These are phyloP conservation scores for Alligator mississippiensis DNA, from an alignment of 2,113 vertebrate genomes.

Conservation along the genomic window DNA sequence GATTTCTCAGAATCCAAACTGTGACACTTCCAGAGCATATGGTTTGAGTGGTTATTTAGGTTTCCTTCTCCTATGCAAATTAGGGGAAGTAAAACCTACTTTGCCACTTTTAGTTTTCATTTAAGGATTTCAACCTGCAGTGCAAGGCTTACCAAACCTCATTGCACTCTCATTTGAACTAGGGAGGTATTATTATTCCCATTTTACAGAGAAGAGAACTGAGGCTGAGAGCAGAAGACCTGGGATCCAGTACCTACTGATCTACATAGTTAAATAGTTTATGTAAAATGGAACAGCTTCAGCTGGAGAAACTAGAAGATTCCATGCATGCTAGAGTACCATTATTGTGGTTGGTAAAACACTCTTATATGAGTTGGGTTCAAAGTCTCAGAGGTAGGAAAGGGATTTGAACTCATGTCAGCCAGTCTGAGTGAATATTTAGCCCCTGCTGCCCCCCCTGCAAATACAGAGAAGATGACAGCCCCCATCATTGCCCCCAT, in stretches of 20 bases:
- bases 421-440: too few relatives aligned
- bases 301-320: not conserved
- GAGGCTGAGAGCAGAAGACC: not conserved
- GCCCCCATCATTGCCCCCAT: too few relatives aligned
- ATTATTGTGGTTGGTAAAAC: too few relatives aligned
- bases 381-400: too few relatives aligned
- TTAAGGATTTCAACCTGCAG: not conserved
- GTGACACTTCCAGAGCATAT: not conserved
- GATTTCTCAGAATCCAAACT: conserved; percentile 49
- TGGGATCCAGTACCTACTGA: not conserved
- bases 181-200: not conserved
- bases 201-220: not conserved
- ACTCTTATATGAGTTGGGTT: too few relatives aligned
- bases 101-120: not conserved
- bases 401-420: too few relatives aligned
- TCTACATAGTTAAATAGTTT: conserved; percentile 2
- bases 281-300: not conserved
- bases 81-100: not conserved
- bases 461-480: too few relatives aligned
- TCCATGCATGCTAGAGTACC: too few relatives aligned
- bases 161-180: not conserved
- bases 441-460: too few relatives aligned
- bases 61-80: not conserved
- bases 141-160: not conserved
- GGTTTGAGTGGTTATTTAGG: not conserved